Evolutionary conservation across 92 coral and sea anemone genomes (phyloP), one percentile per base, ranked within the genome.

Genomic region (Actinernus sp.): DNA sequence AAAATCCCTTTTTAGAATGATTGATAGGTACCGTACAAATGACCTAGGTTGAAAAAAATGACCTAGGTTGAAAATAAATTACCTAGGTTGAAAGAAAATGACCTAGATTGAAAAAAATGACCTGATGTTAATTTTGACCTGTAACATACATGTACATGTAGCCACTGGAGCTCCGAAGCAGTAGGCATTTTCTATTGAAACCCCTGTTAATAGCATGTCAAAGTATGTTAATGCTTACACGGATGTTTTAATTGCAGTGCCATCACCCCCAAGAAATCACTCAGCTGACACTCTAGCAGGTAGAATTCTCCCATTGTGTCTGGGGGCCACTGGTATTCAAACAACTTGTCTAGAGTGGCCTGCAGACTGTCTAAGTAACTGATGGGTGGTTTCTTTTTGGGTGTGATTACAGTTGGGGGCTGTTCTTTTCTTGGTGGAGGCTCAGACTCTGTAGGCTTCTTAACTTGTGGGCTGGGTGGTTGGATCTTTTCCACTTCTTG

Each of bases 301-400:
- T 75, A 91, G 47, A 63, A 92, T 46, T 95, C 97, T 21, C 99
- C 99, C 13, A 65, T 64, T 19, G 63, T 65, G 27, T 95, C 99
- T n/a, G 86, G 94, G 1, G 99, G 99, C 99, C 99, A 95, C 47
- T 88, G 88, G 67, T 87, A 95, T 31, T 95, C 99, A 80, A 63
- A 73, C 18, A 89, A 48, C 17, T 49, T 82, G 25, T 90, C 87
- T 30, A 81, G 62, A 18, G 70, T 43, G 26, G 63, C 72, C 20
- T 49, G 45, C 63, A 81, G 63, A 31, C 53, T 81, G 30, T 63
- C 71, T 19, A 77, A 63, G 17, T 27, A 81, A 33, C 58, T 33
- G 26, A 64, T 34, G 1, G 56, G 44, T 12, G 65, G 53, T 29
- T 67, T 81, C 55, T 77, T 65, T 27, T 81, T 65, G 20, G 73